Evolutionary conservation across 2,797 vertebrate species (phyloP).

Genomic region (Microctenopoma stevenorrisi): DNA sequence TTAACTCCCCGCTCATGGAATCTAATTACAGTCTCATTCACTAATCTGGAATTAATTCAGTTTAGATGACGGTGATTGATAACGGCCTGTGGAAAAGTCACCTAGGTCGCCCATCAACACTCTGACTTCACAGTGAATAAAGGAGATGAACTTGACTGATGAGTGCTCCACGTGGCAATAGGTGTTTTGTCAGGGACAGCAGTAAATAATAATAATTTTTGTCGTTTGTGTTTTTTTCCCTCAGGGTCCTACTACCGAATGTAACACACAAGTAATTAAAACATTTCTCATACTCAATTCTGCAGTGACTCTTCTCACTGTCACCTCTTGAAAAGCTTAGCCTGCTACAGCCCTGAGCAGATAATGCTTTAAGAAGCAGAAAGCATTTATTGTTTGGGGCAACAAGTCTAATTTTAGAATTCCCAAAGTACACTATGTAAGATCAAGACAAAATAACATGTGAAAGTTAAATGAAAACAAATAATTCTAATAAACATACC

Average conservation of each 20-base stretch:
- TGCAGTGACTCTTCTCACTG: too few relatives aligned
- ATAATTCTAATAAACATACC: not conserved
- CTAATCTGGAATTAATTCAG: slow-evolving; percentile 81
- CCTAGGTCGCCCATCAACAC: slow-evolving; percentile 61
- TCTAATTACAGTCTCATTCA: slow-evolving; percentile 75
- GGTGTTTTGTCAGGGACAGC: slow-evolving; percentile 1
- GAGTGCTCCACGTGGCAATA: slow-evolving; percentile 23
- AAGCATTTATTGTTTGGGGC: too few relatives aligned
- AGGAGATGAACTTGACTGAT: slow-evolving; percentile 56
- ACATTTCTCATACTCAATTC: too few relatives aligned
- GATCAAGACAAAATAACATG: not conserved
- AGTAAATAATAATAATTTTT: not conserved
- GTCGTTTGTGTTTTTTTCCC: too few relatives aligned
- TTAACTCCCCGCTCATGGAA: slow-evolving; percentile 69
- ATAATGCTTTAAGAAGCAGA: too few relatives aligned
- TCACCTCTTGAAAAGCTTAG: too few relatives aligned
- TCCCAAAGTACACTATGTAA: not conserved
- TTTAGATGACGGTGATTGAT: slow-evolving; percentile 80
- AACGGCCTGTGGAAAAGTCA: slow-evolving; percentile 70
- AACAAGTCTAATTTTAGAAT: not conserved
- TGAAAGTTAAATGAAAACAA: not conserved
- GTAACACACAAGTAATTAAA: too few relatives aligned
- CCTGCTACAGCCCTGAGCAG: too few relatives aligned
- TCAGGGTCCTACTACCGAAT: too few relatives aligned
- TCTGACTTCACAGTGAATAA: slow-evolving; percentile 56